Evolutionary conservation across 1,140 invertebrate species (phyloP), one percentile per base, ranked within the genome.

Genomic region (Plutomurus gul): DNA sequence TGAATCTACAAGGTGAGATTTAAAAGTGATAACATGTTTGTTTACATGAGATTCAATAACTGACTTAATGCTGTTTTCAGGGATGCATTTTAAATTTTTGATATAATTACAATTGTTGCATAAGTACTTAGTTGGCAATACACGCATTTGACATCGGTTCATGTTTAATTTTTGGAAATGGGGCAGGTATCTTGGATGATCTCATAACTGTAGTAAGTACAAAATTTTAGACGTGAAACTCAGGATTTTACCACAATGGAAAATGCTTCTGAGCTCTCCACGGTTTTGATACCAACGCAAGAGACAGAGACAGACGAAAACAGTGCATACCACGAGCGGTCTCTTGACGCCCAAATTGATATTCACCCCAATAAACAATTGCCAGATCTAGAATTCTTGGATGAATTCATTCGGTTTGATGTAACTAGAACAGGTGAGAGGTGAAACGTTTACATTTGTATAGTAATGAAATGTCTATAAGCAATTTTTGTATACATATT

Each of bases 361-460:
- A 65, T 65, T n/a, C n/a, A n/a, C n/a, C 13, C 56, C 56, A 65
- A 65, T 65, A 30, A 33, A 30, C 30, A 65, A 65, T 33, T n/a
- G 27, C 16, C 27, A 10, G 56, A 65, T 30, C 36, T 65, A 6
- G 56, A 65, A 4, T 78, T 78, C 36, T 46, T 78, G 10, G 76
- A 78, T 72, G 76, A 78, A 49, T 78, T 72, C n/a, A 78, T 78
- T 40, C 76, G 76, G 22, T 78, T 78, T 33, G 76, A 78, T 40
- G 46, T 78, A 22, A 43, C 76, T 30, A 71, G 76, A 78, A 73
- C 70, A 78, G 76, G 76, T 78, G 73, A 33, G 33, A 33, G 49
- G 13, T 75, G 22, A 40, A 30, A 6, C 18, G 43, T 1, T 22
- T 36, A n/a, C 7, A 60, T 60, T 8, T 25, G 8, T 10, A 60